Percentiles rank a stretch among this genome's conserved stretches.
Evolutionary conservation across 2,113 vertebrate genomes (phyloP).

Genomic region (Ivindomyrus marchei): DNA sequence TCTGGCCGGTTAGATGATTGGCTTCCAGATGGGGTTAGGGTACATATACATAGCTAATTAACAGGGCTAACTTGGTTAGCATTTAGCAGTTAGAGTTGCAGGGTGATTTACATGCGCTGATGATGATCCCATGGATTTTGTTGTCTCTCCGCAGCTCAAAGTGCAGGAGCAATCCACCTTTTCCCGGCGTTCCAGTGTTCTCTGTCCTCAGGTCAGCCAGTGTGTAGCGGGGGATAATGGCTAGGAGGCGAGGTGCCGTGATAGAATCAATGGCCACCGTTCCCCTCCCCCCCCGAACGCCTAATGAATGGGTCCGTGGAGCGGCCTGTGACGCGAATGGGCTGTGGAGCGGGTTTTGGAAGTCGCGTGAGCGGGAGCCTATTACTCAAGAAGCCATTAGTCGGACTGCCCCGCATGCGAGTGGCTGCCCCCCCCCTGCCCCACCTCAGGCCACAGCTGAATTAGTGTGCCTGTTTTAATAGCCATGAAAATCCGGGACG

Average conservation of each 20-base stretch:
- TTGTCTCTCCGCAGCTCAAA: neutral
- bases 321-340: neutral
- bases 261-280: neutral
- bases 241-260: neutral
- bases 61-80: neutral
- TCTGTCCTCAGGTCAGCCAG: neutral
- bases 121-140: neutral
- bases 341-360: neutral
- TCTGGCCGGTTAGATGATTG: neutral
- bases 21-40: neutral
- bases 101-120: neutral
- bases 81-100: neutral
- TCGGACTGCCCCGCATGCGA: slow-evolving; percentile 11
- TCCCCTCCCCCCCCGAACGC: neutral
- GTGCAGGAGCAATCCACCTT: neutral
- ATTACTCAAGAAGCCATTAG: slow-evolving; percentile 6
- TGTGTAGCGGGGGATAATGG: neutral
- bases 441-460: neutral
- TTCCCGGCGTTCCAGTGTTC: neutral
- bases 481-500: slow-evolving; percentile 50
- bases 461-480: slow-evolving; percentile 50
- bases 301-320: neutral
- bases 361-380: neutral
- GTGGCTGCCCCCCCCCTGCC: neutral
- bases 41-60: neutral